These are phyloP conservation scores for Neodiprion fabricii DNA, from an alignment of 1,140 invertebrate species.

Conservation along the genomic window DNA sequence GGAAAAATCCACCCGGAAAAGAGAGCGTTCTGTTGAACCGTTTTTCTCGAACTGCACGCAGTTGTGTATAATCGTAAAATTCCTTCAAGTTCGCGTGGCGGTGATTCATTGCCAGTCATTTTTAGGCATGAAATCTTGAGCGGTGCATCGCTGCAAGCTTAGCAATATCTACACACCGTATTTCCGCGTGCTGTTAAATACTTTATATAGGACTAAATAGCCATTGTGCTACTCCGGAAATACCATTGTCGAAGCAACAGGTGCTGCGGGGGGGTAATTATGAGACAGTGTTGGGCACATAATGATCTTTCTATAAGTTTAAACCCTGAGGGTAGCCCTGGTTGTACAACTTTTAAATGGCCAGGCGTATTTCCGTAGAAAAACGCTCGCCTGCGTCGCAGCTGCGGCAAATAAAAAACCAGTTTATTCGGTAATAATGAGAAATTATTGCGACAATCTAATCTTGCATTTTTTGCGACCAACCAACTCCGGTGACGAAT, in stretches of 20 bases:
- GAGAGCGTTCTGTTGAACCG: no score
- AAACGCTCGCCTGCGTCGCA: no score
- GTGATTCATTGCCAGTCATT: neutral
- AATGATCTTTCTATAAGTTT: neutral
- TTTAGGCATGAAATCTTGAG: neutral
- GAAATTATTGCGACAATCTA: no score
- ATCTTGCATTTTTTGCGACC: no score
- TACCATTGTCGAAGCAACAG: conserved; percentile 4
- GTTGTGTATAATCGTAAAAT: no score
- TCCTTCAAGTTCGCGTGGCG: no score
- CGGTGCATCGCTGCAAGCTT: neutral
- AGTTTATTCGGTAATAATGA: no score
- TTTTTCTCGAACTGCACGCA: no score
- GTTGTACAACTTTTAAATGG: neutral
- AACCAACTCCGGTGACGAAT: no score
- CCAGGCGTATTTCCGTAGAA: no score
- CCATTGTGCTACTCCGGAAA: neutral
- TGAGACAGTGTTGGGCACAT: neutral
- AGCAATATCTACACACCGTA: neutral
- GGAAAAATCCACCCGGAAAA: no score
- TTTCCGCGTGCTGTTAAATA: conserved; percentile 1
- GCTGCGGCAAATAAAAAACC: no score
- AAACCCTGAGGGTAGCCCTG: neutral
- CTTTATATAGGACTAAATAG: neutral
- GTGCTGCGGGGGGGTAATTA: neutral